A percentile compares a stretch with the other conserved stretches of the same genome.
Conservation (phyloP, 1,140 invertebrate species). For the Drosophila subpulchrella region DNA sequence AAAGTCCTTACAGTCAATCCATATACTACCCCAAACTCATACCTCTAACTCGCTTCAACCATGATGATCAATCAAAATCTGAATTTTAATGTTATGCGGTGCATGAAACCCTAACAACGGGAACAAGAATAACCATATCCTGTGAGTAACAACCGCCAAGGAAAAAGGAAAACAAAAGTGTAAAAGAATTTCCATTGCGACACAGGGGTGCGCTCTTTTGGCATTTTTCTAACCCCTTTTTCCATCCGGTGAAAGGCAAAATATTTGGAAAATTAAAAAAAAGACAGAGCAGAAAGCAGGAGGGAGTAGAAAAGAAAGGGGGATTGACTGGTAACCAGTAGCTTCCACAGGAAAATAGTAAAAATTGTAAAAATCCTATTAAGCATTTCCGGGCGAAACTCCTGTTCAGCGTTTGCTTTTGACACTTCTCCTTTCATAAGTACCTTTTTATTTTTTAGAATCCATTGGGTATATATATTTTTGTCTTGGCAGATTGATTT, state of each 20-base stretch:
- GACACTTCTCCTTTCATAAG: slow-evolving; percentile 43
- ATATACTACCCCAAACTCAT: background rate
- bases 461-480: background rate
- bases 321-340: slow-evolving; percentile 64
- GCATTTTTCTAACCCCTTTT: slow-evolving; percentile 77
- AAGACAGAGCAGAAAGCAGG: slow-evolving; percentile 14
- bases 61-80: slow-evolving; percentile 77
- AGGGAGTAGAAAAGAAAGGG: slow-evolving; percentile 33
- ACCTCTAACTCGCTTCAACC: slow-evolving; percentile 14
- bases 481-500: background rate
- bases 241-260: slow-evolving; percentile 47
- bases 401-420: slow-evolving; percentile 58
- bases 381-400: slow-evolving; percentile 65
- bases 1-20: slow-evolving; percentile 21
- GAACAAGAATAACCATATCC: slow-evolving; percentile 68
- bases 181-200: slow-evolving; percentile 66
- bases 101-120: slow-evolving; percentile 73
- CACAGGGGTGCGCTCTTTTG: slow-evolving; percentile 46
- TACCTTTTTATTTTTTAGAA: background rate
- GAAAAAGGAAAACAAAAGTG: slow-evolving; percentile 58
- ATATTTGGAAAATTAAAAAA: slow-evolving; percentile 74
- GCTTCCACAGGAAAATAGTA: slow-evolving; percentile 74
- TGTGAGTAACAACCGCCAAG: slow-evolving; percentile 41
- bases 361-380: slow-evolving; percentile 82
- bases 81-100: slow-evolving; percentile 82